Conservation (phyloP, 2,797 vertebrate species). For the Acropternis orthonyx region DNA sequence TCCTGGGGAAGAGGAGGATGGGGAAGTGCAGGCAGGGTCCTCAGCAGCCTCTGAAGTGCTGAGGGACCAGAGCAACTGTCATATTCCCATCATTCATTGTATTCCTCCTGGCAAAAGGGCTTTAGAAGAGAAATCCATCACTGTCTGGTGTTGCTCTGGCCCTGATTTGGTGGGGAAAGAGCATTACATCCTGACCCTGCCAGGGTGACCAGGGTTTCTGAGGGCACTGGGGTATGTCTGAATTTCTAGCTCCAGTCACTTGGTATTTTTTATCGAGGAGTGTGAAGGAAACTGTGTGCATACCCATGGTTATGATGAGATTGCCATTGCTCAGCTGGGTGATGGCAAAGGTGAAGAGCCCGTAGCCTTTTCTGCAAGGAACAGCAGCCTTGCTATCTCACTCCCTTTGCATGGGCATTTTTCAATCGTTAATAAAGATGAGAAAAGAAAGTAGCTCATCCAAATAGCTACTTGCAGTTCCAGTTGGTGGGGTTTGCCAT, state of each 20-base stretch:
- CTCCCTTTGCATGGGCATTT: not conserved
- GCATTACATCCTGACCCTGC: not conserved
- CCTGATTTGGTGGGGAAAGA: not conserved
- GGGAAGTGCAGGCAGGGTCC: not conserved
- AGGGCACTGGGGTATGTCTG: not conserved
- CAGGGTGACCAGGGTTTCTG: not conserved
- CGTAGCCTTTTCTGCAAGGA: not conserved
- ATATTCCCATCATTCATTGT: not conserved
- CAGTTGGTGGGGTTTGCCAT: not conserved
- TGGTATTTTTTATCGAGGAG: not conserved
- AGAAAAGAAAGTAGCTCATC: not conserved
- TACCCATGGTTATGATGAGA: not conserved
- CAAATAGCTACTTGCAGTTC: not conserved
- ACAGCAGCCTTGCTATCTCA: not conserved
- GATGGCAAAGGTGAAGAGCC: not conserved
- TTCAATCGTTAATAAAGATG: not conserved
- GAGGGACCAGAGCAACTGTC: accelerated
- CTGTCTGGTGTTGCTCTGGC: not conserved
- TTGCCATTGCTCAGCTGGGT: not conserved
- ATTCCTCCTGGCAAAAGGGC: not conserved
- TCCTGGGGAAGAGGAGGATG: not conserved
- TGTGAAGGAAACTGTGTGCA: not conserved
- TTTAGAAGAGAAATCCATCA: not conserved
- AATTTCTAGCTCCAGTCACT: not conserved
- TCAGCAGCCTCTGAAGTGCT: not conserved